Conservation (phyloP, 2,113 vertebrate species). For the Girardinichthys multiradiatus region DNA sequence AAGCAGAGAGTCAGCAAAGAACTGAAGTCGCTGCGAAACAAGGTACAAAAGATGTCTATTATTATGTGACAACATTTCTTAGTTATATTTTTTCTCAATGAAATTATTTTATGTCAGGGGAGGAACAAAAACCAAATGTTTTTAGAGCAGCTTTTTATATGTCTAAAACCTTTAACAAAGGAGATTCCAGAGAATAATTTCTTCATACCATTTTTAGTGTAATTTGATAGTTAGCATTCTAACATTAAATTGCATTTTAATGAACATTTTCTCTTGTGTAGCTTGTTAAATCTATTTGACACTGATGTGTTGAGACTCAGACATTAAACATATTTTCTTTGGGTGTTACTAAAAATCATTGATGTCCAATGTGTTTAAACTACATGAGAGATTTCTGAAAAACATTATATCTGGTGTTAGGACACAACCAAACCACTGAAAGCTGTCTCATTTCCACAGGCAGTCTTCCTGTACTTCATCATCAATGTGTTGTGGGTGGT, state of each 20-base stretch:
- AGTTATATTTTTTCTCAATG: neutral
- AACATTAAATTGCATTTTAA: too few species aligned
- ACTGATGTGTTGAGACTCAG: too few species aligned
- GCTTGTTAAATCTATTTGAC: too few species aligned
- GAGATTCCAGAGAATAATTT: too few species aligned
- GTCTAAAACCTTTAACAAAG: too few species aligned
- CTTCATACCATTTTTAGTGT: too few species aligned
- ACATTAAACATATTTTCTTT: too few species aligned
- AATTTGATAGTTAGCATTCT: too few species aligned
- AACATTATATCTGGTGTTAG: neutral
- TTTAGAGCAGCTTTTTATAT: too few species aligned
- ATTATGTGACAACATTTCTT: neutral
- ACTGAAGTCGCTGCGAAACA: slow-evolving; percentile 82
- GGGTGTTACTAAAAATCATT: too few species aligned
- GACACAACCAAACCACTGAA: neutral
- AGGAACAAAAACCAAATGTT: too few species aligned
- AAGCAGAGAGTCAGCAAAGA: slow-evolving; percentile 68
- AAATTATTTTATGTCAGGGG: neutral
- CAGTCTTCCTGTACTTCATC: slow-evolving; percentile 84
- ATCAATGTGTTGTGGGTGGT: slow-evolving; percentile 85
- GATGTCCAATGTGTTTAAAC: neutral
- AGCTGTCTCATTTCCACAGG: slow-evolving; percentile 57
- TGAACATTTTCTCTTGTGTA: too few species aligned
- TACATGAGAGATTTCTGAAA: neutral
- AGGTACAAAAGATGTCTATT: slow-evolving; percentile 58